A percentile compares a stretch with the other conserved stretches of the same genome.
phyloP scores from a whole-genome alignment of 2,797 vertebrate genomes.

The Aldrovandia affinis region DNA sequence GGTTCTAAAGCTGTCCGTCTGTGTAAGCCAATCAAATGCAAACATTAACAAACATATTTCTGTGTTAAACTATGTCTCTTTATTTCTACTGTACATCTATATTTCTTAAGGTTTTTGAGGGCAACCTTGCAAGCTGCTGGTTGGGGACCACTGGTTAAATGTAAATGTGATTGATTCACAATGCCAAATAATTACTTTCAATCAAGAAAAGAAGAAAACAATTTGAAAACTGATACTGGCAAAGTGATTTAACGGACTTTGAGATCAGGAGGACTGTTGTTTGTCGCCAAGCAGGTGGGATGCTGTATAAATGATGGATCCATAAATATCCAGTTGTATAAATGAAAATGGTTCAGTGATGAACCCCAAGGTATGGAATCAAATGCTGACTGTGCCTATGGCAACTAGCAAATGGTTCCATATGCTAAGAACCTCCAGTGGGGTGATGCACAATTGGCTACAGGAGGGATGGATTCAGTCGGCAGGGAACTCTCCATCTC shows the following conservation, averaged over 20 bases:
- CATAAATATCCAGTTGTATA: neutral
- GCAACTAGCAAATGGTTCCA: too few relatives aligned
- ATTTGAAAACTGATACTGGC: neutral
- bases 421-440: neutral
- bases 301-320: neutral
- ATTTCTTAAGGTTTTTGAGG: neutral
- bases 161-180: neutral
- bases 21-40: neutral
- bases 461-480: neutral
- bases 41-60: neutral
- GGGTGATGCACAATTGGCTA: neutral
- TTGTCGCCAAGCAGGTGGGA: neutral
- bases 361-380: too few relatives aligned
- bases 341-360: neutral
- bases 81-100: neutral
- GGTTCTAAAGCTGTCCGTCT: neutral
- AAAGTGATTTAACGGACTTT: neutral
- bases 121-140: neutral
- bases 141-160: neutral
- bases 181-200: neutral
- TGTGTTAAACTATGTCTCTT: neutral
- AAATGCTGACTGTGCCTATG: neutral
- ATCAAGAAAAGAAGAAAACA: neutral
- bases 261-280: neutral
- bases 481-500: neutral